Conservation (phyloP, 2,797 vertebrate species). For the Scolopax bukidnonensis region DNA sequence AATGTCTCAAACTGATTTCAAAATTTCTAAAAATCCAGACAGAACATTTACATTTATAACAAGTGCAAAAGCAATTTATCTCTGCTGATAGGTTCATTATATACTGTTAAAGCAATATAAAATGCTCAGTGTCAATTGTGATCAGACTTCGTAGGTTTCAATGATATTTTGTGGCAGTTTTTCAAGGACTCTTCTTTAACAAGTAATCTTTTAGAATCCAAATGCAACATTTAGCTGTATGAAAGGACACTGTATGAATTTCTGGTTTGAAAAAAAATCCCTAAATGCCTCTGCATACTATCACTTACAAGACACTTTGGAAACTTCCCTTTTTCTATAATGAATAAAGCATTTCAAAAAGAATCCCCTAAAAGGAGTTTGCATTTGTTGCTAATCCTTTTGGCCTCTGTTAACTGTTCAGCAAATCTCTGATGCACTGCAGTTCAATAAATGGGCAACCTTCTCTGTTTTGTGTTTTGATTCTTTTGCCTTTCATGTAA, state of each 20-base stretch:
- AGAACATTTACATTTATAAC: neutral
- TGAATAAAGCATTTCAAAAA: neutral
- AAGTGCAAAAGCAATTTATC: neutral
- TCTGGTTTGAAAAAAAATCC: neutral
- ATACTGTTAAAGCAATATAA: neutral
- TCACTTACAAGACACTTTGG: neutral
- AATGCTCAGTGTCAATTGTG: neutral
- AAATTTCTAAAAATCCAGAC: neutral
- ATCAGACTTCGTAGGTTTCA: neutral
- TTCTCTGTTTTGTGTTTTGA: constrained; percentile 9
- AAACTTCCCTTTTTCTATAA: neutral
- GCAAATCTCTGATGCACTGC: neutral
- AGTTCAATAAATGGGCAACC: neutral
- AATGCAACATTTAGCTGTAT: neutral
- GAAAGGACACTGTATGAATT: neutral
- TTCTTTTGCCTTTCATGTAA: constrained; percentile 15
- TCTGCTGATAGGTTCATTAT: neutral
- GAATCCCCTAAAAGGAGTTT: neutral
- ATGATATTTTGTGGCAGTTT: neutral
- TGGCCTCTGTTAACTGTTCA: neutral
- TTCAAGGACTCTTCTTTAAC: constrained; percentile 16
- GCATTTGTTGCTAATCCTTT: constrained; percentile 5
- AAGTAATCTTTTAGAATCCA: neutral
- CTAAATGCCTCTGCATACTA: neutral
- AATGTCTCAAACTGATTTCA: neutral